Conservation (phyloP, 2,113 vertebrate genomes). For the Macquaria australasica region DNA sequence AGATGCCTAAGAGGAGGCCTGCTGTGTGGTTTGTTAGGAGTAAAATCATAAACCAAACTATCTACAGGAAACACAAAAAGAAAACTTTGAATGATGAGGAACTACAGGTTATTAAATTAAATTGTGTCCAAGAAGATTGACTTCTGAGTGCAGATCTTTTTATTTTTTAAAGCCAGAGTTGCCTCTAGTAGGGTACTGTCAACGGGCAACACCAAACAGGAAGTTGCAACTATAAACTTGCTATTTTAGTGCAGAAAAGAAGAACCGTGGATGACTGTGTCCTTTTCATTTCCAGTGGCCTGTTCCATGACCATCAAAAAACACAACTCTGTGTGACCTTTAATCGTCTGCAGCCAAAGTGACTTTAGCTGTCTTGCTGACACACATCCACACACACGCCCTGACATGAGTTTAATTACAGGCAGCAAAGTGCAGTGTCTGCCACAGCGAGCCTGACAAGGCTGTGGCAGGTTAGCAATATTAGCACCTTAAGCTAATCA, state of each 20-base stretch:
- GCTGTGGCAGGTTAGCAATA: constrained; percentile 33
- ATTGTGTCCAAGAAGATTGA: background rate
- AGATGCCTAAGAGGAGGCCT: background rate
- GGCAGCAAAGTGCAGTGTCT: constrained; percentile 23
- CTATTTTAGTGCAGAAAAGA: background rate
- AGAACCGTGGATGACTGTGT: background rate
- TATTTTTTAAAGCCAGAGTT: background rate
- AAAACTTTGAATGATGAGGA: background rate
- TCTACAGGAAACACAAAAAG: background rate
- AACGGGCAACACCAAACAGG: constrained; percentile 2
- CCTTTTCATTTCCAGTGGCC: background rate
- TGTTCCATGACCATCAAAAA: constrained; percentile 5
- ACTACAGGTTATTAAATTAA: background rate
- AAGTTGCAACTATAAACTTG: constrained; percentile 2
- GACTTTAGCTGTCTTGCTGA: background rate
- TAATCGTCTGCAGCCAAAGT: constrained; percentile 1
- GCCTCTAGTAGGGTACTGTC: background rate
- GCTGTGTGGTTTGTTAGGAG: background rate
- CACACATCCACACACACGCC: background rate
- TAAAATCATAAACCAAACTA: background rate
- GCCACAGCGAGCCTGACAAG: constrained; percentile 5
- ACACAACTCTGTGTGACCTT: constrained; percentile 33
- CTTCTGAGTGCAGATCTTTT: background rate
- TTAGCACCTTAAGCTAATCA: constrained; percentile 42
- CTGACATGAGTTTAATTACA: constrained; percentile 21